Percentiles rank a stretch among this genome's conserved stretches.
phyloP scores from a whole-genome alignment of 2,888 invertebrate species.

The Lamellibrachia satsuma region DNA sequence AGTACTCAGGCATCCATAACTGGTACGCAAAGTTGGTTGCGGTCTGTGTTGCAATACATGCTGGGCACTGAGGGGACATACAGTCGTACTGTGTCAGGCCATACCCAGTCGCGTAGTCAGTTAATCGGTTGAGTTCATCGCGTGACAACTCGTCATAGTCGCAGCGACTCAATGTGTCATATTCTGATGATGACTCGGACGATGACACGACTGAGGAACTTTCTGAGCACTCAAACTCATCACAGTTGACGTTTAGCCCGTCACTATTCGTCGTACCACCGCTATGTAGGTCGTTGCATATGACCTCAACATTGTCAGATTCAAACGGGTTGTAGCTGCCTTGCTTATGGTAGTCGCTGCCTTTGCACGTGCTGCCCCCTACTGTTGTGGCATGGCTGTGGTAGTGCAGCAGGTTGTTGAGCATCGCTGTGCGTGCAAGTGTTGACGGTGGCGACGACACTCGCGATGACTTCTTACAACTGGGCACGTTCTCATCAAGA shows the following conservation, averaged over 20 bases:
- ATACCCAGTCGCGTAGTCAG: slow-evolving; percentile 57
- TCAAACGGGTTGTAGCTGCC: slow-evolving; percentile 45
- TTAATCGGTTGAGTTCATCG: slow-evolving; percentile 55
- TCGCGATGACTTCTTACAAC: not conserved
- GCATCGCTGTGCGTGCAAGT: not conserved
- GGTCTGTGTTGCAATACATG: slow-evolving; percentile 46
- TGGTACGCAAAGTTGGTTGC: slow-evolving; percentile 37
- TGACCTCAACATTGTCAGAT: slow-evolving; percentile 59
- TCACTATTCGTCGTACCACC: not conserved
- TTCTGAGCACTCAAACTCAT: slow-evolving; percentile 26
- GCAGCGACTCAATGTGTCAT: slow-evolving; percentile 39
- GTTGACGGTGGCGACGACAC: not conserved
- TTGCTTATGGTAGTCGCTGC: not conserved
- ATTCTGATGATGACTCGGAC: slow-evolving; percentile 44
- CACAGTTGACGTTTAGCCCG: slow-evolving; percentile 13
- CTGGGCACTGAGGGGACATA: slow-evolving; percentile 55
- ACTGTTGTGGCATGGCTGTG: not conserved
- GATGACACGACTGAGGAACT: slow-evolving; percentile 32
- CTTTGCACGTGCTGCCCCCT: slow-evolving; percentile 17
- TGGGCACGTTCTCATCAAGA: slow-evolving; percentile 25
- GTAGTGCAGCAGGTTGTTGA: slow-evolving; percentile 18
- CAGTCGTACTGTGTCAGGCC: slow-evolving; percentile 59
- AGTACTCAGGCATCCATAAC: slow-evolving; percentile 26
- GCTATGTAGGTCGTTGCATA: slow-evolving; percentile 58
- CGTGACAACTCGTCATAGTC: slow-evolving; percentile 37